A percentile compares a stretch with the other conserved stretches of the same genome.
phyloP scores from a whole-genome alignment of 2,113 vertebrate species.

The Rallus limicola region DNA sequence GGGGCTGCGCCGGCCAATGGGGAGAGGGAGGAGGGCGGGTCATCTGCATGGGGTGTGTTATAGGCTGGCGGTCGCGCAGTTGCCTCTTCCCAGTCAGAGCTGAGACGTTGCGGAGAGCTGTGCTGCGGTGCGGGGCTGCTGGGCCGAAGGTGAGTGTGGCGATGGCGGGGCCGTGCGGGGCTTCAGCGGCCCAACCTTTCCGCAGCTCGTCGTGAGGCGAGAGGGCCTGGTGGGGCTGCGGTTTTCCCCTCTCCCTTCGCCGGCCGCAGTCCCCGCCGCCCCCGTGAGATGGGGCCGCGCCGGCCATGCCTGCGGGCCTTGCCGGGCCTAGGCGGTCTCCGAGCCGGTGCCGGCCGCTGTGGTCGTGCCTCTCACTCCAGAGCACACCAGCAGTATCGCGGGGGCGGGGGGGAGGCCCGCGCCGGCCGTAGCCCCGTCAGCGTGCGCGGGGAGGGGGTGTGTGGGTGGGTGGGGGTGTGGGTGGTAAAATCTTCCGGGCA shows the following conservation, averaged over 20 bases:
- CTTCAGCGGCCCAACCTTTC: too few species aligned
- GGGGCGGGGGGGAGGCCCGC: too few species aligned
- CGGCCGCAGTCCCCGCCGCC: neutral
- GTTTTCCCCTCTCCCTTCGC: fast-evolving
- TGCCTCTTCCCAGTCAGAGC: neutral
- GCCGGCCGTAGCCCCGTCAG: neutral
- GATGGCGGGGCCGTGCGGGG: neutral
- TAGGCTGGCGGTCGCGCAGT: neutral
- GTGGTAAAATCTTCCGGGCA: neutral
- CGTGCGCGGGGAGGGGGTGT: neutral
- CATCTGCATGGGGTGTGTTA: neutral
- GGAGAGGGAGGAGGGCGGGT: neutral
- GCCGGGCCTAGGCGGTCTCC: neutral
- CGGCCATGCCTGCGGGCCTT: fast-evolving
- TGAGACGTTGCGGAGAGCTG: fast-evolving
- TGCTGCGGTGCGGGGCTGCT: neutral
- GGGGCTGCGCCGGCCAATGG: neutral
- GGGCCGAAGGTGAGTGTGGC: neutral
- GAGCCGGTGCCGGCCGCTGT: neutral
- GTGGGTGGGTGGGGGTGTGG: too few species aligned
- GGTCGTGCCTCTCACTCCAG: neutral
- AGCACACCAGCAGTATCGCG: too few species aligned
- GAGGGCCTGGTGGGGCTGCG: fast-evolving
- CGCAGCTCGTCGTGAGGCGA: neutral
- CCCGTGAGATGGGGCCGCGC: too few species aligned